These are phyloP conservation scores for Galeopsomyia nigrocyanea DNA, from an alignment of 2,888 invertebrate genomes.

Conservation along the genomic window DNA sequence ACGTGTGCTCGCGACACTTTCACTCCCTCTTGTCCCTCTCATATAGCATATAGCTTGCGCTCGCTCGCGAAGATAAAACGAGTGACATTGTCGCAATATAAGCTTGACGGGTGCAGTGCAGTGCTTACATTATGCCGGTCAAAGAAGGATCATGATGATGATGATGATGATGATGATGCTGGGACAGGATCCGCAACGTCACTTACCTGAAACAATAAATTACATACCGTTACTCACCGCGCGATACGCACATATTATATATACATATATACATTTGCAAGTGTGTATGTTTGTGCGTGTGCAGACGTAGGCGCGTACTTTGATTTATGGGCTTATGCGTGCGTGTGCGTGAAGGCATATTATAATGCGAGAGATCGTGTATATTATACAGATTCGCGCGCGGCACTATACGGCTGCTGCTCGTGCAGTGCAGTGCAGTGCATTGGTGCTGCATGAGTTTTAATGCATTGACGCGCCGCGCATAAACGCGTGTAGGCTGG, in stretches of 20 bases:
- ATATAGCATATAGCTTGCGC: neutral
- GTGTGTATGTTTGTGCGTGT: neutral
- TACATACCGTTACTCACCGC: conserved; percentile 62
- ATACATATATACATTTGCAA: conserved; percentile 3
- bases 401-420: conserved; percentile 1
- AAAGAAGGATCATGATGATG: conserved; percentile 58
- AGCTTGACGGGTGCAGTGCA: conserved; percentile 53
- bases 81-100: conserved; percentile 53
- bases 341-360: conserved; percentile 11
- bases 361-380: conserved; percentile 26
- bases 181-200: conserved; percentile 59
- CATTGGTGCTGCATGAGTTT: conserved; percentile 28
- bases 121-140: conserved; percentile 65
- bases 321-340: conserved; percentile 61
- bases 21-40: conserved; percentile 2
- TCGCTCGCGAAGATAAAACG: neutral
- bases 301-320: conserved; percentile 50
- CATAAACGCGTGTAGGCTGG: conserved; percentile 46
- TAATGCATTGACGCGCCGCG: conserved; percentile 37
- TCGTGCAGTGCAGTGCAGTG: neutral
- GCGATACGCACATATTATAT: conserved; percentile 13
- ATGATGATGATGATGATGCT: conserved; percentile 51
- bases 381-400: neutral
- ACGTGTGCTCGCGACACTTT: conserved; percentile 7
- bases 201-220: conserved; percentile 70